Percentiles rank a stretch among this genome's conserved stretches.
phyloP scores from a whole-genome alignment of 2,888 invertebrate genomes.

The Caenorhabditis imperialis region DNA sequence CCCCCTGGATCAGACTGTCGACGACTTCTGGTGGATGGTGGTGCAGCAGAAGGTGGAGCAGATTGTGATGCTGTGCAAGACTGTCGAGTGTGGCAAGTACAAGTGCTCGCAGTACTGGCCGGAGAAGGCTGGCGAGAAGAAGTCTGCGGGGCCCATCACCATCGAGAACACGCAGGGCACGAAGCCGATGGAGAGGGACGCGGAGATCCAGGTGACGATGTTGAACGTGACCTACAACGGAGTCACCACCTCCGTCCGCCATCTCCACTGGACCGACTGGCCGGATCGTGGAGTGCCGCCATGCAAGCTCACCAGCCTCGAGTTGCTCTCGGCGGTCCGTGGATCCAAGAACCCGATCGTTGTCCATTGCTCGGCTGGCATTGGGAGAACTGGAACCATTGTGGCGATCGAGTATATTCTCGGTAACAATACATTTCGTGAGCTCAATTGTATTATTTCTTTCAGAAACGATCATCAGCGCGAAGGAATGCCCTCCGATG shows the following conservation, averaged over 20 bases:
- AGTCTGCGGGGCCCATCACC: slow-evolving; percentile 1
- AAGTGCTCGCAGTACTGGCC: slow-evolving; percentile 84
- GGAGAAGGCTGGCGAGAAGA: slow-evolving; percentile 14
- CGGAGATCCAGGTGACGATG: slow-evolving; percentile 22
- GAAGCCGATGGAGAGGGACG: slow-evolving; percentile 23
- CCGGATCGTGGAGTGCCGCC: slow-evolving; percentile 65
- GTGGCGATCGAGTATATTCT: slow-evolving; percentile 66
- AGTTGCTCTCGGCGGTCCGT: slow-evolving; percentile 59
- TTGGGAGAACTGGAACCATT: slow-evolving; percentile 63
- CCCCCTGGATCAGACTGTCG: slow-evolving; percentile 56
- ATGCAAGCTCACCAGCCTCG: slow-evolving; percentile 44
- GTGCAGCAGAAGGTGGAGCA: slow-evolving; percentile 53
- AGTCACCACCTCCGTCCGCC: slow-evolving; percentile 33
- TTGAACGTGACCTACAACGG: slow-evolving; percentile 3
- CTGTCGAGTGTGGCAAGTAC: slow-evolving; percentile 76
- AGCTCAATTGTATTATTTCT: neutral
- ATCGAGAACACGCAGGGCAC: slow-evolving; percentile 5
- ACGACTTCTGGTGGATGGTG: slow-evolving; percentile 62
- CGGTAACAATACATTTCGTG: slow-evolving; percentile 1
- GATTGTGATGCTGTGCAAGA: slow-evolving; percentile 68
- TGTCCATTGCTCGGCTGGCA: slow-evolving; percentile 67
- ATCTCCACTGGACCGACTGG: slow-evolving; percentile 66
- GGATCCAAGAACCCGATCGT: slow-evolving; percentile 61
- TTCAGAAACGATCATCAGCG: slow-evolving; percentile 20
- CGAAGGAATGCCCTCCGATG: slow-evolving; percentile 39